These are phyloP conservation scores for Phycodurus eques DNA, from an alignment of 2,113 vertebrate genomes.

Conservation along the genomic window DNA sequence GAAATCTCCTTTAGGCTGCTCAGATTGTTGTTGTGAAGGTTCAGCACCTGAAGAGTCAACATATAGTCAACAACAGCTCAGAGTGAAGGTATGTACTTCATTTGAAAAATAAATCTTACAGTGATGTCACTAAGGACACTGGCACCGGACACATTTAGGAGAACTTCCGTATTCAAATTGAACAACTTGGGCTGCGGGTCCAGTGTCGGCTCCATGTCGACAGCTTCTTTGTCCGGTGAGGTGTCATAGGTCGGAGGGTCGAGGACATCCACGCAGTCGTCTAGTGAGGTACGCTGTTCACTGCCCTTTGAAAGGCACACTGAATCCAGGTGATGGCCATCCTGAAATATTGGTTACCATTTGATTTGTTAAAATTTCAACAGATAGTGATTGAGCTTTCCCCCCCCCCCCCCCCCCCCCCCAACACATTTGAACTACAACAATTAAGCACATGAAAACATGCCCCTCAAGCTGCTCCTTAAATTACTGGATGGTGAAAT, in stretches of 20 bases:
- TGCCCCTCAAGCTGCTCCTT: too few species aligned
- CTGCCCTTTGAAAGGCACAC: constrained; percentile 37
- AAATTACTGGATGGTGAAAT: too few species aligned
- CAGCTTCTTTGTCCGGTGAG: constrained; percentile 65
- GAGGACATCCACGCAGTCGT: constrained; percentile 1
- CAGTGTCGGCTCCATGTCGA: constrained; percentile 75
- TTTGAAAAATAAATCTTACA: constrained; percentile 59
- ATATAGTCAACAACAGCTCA: not conserved
- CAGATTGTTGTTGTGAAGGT: constrained; percentile 82
- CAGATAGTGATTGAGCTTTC: too few species aligned
- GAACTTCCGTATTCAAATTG: constrained; percentile 75
- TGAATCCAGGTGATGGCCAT: not conserved
- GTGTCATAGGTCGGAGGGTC: constrained; percentile 34
- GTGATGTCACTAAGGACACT: constrained; percentile 80
- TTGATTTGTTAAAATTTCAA: too few species aligned
- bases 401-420: too few species aligned
- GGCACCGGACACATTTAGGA: constrained; percentile 73
- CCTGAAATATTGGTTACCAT: too few species aligned
- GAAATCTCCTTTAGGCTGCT: constrained; percentile 76
- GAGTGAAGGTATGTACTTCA: not conserved
- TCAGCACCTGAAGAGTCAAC: constrained; percentile 69
- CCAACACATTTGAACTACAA: too few species aligned
- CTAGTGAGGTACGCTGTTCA: constrained; percentile 7
- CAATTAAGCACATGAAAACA: too few species aligned
- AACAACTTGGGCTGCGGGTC: constrained; percentile 73